These are phyloP conservation scores for Megastigmus dorsalis DNA, from an alignment of 2,888 invertebrate species.

Conservation along the genomic window DNA sequence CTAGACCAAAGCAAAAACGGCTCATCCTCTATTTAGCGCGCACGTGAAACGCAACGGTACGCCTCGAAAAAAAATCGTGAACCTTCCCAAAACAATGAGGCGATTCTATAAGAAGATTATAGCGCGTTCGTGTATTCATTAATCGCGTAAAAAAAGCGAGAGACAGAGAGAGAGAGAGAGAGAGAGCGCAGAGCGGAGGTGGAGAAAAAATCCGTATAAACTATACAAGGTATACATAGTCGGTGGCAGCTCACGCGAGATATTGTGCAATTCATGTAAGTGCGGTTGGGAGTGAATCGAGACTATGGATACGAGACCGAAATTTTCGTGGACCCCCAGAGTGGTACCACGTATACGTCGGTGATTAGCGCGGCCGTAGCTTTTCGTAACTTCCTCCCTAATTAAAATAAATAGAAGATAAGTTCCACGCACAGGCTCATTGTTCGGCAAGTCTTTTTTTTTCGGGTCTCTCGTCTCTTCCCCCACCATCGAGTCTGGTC, in stretches of 20 bases:
- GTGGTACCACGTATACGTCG: not conserved
- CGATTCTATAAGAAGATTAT: conserved; percentile 47
- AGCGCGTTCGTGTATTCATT: conserved; percentile 40
- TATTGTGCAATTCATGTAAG: too few relatives aligned
- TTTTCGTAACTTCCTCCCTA: conserved; percentile 71
- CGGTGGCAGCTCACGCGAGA: not conserved
- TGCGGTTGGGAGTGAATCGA: not conserved
- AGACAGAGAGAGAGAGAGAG: too few relatives aligned
- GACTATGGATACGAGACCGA: conserved; percentile 30
- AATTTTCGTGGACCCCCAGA: conserved; percentile 54
- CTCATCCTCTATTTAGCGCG: not conserved
- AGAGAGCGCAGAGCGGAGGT: not conserved
- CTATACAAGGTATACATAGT: not conserved
- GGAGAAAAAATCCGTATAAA: not conserved
- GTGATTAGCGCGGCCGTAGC: conserved; percentile 47
- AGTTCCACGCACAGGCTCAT: conserved; percentile 62
- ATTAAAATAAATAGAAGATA: conserved; percentile 70
- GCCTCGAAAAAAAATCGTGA: conserved; percentile 31
- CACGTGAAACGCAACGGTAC: not conserved
- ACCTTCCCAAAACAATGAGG: conserved; percentile 51
- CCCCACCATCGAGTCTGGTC: not conserved
- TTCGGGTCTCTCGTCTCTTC: conserved; percentile 16
- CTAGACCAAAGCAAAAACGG: not conserved
- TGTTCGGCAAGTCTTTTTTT: conserved; percentile 64
- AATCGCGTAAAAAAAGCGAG: conserved; percentile 44